Evolutionary conservation across 2,888 invertebrate genomes (phyloP), one percentile per base, ranked within the genome.

Genomic region (Sipha maydis): DNA sequence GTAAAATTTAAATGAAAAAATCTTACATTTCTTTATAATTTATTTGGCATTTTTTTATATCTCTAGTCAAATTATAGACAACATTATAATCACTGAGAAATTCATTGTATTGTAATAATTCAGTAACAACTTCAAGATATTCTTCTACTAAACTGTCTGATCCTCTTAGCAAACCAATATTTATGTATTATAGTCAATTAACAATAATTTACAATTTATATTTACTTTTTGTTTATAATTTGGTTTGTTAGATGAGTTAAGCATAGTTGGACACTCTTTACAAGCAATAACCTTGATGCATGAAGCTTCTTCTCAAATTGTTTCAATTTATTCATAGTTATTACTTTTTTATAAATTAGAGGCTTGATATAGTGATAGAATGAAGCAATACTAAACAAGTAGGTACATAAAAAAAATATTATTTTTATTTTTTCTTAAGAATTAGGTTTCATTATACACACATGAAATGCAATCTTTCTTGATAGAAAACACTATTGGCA

Each of bases 381-480:
- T 14, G 67, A 82, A n/a, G 82, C 88, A 41, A 88, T 75, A 48
- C 88, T 88, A 75, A 82, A 80, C 8, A 88, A 69, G 28, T 17
- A 78, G 9, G 34, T 34, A 77, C 1, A 69, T 3, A 85, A 67
- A 38, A 56, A 41, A 5, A 41, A 5, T 54, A 14, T n/a, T 41
- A 77, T 38, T 38, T 41, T 41, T 9, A 8, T 69, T 56, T 19
- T 34, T 48, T 38, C 61, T 38, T 71, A 69, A 69, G 54, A 7
- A 54, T 56, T 73, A 73, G 19, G 4, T 71, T 79, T 56, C 67
- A 83, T 90, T 90, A 91, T 91, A 91, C 90, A 91, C 91, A 91
- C 93, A 92, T 91, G 90, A 90, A 90, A 91, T 92, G 91, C 90
- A 95, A 94, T 90, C 94, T 93, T 7, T 94, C 93, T 90, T 93